Evolutionary conservation across 2,888 invertebrate species (phyloP).

Genomic region (Pollenia griseotomentosa): DNA sequence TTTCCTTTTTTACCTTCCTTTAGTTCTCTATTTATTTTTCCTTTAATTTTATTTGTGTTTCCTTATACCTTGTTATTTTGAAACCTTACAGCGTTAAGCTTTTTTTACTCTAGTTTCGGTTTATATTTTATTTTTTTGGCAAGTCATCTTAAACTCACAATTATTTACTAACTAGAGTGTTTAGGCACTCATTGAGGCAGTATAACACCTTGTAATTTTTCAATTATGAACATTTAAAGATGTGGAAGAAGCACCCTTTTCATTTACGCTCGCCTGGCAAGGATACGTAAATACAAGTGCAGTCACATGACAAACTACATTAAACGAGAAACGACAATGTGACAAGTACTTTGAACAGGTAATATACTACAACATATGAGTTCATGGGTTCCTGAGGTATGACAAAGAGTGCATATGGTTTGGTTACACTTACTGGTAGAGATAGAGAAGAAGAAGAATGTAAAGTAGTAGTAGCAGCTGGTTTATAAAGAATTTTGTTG

Average conservation of each 20-base stretch:
- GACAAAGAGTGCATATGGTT: conserved; percentile 34
- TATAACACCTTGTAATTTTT: conserved; percentile 76
- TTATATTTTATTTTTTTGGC: conserved; percentile 52
- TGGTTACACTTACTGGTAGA: conserved; percentile 54
- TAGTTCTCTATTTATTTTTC: not conserved
- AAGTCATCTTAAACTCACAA: conserved; percentile 73
- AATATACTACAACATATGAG: conserved; percentile 1
- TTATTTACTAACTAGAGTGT: conserved; percentile 71
- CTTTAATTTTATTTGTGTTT: conserved; percentile 28
- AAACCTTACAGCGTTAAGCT: conserved; percentile 8
- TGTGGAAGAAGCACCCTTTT: conserved; percentile 46
- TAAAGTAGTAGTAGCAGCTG: conserved; percentile 50
- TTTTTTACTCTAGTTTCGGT: conserved; percentile 3
- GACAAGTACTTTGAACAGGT: conserved; percentile 52
- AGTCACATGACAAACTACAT: conserved; percentile 44
- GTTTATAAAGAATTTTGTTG: conserved; percentile 19
- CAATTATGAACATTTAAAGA: conserved; percentile 73
- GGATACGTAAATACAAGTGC: not conserved
- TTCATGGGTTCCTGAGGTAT: conserved; percentile 10
- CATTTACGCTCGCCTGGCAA: not conserved
- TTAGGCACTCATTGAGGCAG: conserved; percentile 67
- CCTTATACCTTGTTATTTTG: conserved; percentile 1
- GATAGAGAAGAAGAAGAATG: not conserved
- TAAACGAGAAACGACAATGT: conserved; percentile 38
- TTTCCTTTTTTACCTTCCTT: not conserved